Percentiles rank a stretch among this genome's conserved stretches.
Evolutionary conservation across 23 tunicate genomes (phyloP).

Genomic region (Pegea sp.): DNA sequence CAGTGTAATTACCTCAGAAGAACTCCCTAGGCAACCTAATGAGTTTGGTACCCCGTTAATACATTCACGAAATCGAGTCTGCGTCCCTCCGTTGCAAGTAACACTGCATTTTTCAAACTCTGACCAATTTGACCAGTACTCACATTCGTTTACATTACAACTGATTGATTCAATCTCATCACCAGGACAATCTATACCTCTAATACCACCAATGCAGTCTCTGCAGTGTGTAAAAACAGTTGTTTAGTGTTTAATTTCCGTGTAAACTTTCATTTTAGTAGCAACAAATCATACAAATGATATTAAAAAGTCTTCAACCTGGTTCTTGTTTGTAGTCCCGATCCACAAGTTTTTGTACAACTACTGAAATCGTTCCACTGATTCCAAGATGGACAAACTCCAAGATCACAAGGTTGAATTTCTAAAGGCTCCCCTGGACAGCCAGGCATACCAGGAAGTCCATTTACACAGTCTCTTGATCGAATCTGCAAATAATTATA

Average conservation of each 20-base stretch:
- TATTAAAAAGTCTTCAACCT: conserved; percentile 5
- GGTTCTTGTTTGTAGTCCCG: conserved; percentile 24
- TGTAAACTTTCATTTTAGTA: no score
- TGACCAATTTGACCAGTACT: conserved; percentile 6
- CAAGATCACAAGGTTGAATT: conserved; percentile 1
- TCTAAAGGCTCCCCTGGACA: conserved; percentile 24
- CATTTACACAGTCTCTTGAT: conserved; percentile 21
- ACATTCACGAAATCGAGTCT: conserved; percentile 12
- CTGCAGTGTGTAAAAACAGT: not conserved
- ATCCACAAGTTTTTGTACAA: conserved; percentile 24
- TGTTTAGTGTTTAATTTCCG: no score
- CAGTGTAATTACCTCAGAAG: conserved; percentile 6
- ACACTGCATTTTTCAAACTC: conserved; percentile 16
- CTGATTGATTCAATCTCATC: not conserved
- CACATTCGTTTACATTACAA: not conserved
- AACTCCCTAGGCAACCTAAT: conserved; percentile 26
- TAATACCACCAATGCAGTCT: not conserved
- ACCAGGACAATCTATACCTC: not conserved
- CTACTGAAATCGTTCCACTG: conserved; percentile 30
- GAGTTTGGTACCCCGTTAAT: conserved; percentile 19
- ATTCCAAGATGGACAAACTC: conserved; percentile 26
- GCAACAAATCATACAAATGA: not conserved
- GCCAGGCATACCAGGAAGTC: conserved; percentile 25
- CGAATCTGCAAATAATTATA: conserved; percentile 11
- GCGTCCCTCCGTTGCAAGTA: conserved; percentile 21